phyloP scores from a whole-genome alignment of 2,797 vertebrate species.

The Kryptolebias ocellatus region DNA sequence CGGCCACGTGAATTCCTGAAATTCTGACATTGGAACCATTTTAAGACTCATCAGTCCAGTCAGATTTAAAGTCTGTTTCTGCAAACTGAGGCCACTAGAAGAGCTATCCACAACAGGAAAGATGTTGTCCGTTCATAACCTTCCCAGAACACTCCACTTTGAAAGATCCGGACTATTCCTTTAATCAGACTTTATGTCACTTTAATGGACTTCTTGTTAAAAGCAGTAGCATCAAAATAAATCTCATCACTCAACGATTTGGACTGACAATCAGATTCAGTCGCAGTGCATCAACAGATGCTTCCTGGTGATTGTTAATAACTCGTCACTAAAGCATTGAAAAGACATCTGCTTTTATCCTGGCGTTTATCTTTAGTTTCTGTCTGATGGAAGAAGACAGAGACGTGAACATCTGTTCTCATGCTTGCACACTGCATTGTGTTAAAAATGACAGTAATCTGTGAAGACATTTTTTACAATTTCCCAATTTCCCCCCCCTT shows the following conservation, averaged over 20 bases:
- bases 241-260: conserved; percentile 1
- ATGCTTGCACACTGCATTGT: conserved; percentile 24
- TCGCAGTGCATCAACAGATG: conserved; percentile 18
- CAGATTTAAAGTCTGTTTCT: too few species aligned
- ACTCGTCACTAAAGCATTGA: conserved; percentile 23
- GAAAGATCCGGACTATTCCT: not conserved
- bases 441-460: conserved; percentile 8
- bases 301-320: conserved; percentile 20
- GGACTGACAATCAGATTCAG: conserved; percentile 13
- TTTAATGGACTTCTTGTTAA: conserved; percentile 1
- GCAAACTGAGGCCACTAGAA: too few species aligned
- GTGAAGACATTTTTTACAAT: conserved; percentile 5
- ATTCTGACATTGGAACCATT: too few species aligned
- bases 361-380: conserved; percentile 31
- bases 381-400: conserved; percentile 19
- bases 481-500: not conserved
- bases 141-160: too few species aligned
- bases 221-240: not conserved
- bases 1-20: too few species aligned
- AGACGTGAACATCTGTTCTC: conserved; percentile 22
- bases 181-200: not conserved
- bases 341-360: conserved; percentile 30
- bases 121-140: too few species aligned
- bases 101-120: too few species aligned
- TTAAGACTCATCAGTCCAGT: too few species aligned